Conservation (phyloP, 2,888 invertebrate genomes). For the Plagodis dolabraria region DNA sequence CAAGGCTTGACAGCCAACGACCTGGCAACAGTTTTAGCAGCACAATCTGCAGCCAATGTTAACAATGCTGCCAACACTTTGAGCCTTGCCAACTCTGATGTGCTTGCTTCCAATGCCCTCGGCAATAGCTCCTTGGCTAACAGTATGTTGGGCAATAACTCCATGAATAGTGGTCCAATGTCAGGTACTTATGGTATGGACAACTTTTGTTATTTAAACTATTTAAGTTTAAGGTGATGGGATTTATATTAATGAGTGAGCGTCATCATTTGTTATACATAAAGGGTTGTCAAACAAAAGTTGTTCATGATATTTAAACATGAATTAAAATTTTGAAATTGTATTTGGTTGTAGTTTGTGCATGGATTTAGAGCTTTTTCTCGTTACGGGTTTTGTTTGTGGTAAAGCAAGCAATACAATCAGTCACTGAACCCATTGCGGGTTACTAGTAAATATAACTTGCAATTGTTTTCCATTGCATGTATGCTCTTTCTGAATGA, state of each 20-base stretch:
- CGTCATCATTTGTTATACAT: neutral
- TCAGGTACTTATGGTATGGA: constrained; percentile 54
- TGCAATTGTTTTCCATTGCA: too few species aligned
- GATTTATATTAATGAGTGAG: neutral
- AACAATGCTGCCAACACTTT: constrained; percentile 57
- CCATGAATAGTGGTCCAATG: constrained; percentile 68
- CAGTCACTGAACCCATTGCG: too few species aligned
- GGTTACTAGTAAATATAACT: too few species aligned
- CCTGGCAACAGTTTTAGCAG: constrained; percentile 69
- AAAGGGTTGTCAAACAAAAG: constrained; percentile 2
- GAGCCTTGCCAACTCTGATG: constrained; percentile 56
- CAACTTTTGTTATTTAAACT: constrained; percentile 6
- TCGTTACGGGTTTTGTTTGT: too few species aligned
- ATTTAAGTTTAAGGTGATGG: neutral
- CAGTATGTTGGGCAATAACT: constrained; percentile 60
- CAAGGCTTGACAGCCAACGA: constrained; percentile 79
- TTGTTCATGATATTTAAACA: constrained; percentile 1
- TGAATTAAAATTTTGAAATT: neutral
- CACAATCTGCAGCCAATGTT: constrained; percentile 58
- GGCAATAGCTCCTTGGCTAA: constrained; percentile 50
- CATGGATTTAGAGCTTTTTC: too few species aligned
- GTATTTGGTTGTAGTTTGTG: neutral
- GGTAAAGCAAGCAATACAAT: too few species aligned
- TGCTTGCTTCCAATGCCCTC: constrained; percentile 49
- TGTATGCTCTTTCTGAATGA: too few species aligned